Conservation (phyloP, 2,888 invertebrate species). For the Lordiphosa fenestrarum region DNA sequence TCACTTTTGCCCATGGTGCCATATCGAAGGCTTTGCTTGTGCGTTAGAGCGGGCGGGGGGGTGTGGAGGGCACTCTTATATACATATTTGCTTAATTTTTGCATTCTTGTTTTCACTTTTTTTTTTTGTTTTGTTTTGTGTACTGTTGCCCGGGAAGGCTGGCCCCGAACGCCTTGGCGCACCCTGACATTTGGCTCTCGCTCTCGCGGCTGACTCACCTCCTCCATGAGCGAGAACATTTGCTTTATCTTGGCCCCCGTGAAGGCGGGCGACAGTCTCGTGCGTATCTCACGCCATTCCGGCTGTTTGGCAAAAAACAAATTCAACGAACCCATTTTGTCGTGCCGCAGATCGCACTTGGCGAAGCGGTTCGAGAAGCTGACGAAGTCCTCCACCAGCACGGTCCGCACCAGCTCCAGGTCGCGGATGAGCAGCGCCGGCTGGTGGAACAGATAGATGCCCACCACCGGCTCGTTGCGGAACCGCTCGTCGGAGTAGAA, state of each 20-base stretch:
- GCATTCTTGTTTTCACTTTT: too few species aligned
- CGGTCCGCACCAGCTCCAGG: conserved; percentile 79
- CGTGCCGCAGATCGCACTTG: conserved; percentile 71
- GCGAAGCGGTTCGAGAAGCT: conserved; percentile 78
- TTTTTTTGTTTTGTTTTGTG: too few species aligned
- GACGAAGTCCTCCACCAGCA: conserved; percentile 81
- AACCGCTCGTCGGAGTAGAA: conserved; percentile 76
- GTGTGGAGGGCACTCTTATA: too few species aligned
- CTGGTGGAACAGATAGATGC: conserved; percentile 81
- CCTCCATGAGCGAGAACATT: conserved; percentile 78
- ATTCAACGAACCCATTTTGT: conserved; percentile 80
- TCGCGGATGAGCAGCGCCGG: conserved; percentile 81
- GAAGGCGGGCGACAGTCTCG: conserved; percentile 81
- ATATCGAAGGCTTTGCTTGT: too few species aligned
- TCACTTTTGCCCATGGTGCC: too few species aligned
- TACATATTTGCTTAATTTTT: too few species aligned
- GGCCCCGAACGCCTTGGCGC: not conserved
- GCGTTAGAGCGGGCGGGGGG: too few species aligned
- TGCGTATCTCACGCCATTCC: conserved; percentile 80
- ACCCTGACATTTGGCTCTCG: not conserved
- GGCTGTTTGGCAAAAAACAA: conserved; percentile 81
- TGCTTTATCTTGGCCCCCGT: conserved; percentile 79
- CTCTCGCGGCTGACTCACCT: conserved; percentile 56
- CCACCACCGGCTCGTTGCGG: conserved; percentile 71
- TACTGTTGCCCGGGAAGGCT: too few species aligned